Evolutionary conservation across 1,140 invertebrate species (phyloP).

Genomic region (Spodoptera frugiperda): DNA sequence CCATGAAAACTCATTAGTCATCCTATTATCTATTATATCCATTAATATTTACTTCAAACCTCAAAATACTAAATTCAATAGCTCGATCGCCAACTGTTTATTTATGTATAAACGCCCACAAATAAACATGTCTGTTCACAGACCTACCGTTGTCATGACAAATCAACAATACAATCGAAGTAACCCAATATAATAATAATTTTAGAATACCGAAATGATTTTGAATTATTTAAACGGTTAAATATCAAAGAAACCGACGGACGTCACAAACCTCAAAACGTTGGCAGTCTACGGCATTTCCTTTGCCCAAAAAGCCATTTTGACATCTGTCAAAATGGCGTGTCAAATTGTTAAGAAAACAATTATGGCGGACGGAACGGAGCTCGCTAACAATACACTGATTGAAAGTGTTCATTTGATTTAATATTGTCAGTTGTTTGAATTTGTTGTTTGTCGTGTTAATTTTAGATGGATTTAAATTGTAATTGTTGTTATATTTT

Average conservation of each 20-base stretch:
- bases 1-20: too few relatives aligned
- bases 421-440: not conserved
- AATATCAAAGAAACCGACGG: not conserved
- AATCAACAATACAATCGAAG: conserved; percentile 12
- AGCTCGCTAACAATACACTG: not conserved
- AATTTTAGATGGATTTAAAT: too few relatives aligned
- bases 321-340: conserved; percentile 26
- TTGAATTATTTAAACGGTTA: not conserved
- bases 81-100: not conserved
- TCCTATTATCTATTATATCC: too few relatives aligned
- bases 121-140: not conserved
- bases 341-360: conserved; percentile 4
- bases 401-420: conserved; percentile 20
- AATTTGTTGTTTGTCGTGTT: not conserved
- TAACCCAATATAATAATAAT: conserved; percentile 11
- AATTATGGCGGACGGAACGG: conserved; percentile 11
- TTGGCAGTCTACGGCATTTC: not conserved
- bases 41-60: not conserved
- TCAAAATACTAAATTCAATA: not conserved
- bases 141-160: not conserved
- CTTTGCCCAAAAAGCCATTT: conserved; percentile 10
- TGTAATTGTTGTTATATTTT: too few relatives aligned
- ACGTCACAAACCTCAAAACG: conserved; percentile 24
- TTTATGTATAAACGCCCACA: not conserved
- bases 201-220: not conserved